Conservation (phyloP, 2,888 invertebrate genomes). For the Plagiodera versicolora region DNA sequence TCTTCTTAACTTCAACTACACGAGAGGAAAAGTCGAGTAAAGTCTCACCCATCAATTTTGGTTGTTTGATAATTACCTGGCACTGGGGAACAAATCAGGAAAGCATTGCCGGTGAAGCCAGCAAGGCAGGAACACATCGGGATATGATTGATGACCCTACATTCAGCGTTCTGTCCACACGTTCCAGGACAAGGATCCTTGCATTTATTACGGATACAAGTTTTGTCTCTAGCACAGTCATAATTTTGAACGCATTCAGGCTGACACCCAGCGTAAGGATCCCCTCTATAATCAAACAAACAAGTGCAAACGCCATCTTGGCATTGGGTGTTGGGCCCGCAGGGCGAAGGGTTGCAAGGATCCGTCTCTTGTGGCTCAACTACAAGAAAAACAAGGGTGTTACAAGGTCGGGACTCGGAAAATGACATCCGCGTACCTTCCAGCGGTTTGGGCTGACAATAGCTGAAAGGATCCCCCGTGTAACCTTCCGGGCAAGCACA, state of each 20-base stretch:
- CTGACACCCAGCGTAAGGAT: slow-evolving; percentile 71
- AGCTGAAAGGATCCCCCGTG: slow-evolving; percentile 74
- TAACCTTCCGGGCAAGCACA: slow-evolving; percentile 75
- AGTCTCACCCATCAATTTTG: too few relatives aligned
- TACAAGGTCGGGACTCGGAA: background rate
- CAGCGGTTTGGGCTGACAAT: slow-evolving; percentile 62
- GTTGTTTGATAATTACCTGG: slow-evolving; percentile 23
- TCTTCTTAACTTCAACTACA: slow-evolving; percentile 55
- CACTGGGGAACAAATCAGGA: slow-evolving; percentile 59
- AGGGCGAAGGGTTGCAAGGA: slow-evolving; percentile 78
- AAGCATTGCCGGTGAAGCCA: slow-evolving; percentile 71
- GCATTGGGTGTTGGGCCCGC: slow-evolving; percentile 82
- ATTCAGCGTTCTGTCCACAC: slow-evolving; percentile 73
- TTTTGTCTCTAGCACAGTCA: slow-evolving; percentile 65
- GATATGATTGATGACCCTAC: slow-evolving; percentile 73
- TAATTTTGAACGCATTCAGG: slow-evolving; percentile 71
- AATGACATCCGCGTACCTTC: slow-evolving; percentile 37
- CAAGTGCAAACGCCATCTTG: slow-evolving; percentile 79
- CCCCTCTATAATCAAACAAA: slow-evolving; percentile 75
- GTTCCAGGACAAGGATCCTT: slow-evolving; percentile 67
- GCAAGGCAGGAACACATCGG: slow-evolving; percentile 72
- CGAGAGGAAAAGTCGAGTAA: background rate
- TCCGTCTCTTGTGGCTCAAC: slow-evolving; percentile 50
- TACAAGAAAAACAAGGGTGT: slow-evolving; percentile 42
- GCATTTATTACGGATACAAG: slow-evolving; percentile 70